phyloP scores from a whole-genome alignment of 2,888 invertebrate genomes.

The Plagodis dolabraria region DNA sequence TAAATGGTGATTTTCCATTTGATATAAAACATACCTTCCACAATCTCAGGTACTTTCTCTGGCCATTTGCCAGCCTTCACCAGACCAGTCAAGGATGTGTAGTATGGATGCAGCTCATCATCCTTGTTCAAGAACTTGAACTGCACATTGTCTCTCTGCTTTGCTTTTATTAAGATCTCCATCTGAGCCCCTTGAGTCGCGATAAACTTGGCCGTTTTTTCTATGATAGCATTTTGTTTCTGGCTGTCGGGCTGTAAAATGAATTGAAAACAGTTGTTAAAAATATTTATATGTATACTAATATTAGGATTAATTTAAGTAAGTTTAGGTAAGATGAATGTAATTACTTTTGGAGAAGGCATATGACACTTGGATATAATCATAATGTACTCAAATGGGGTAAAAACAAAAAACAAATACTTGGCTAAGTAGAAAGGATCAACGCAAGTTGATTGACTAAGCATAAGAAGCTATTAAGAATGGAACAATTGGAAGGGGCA shows the following conservation, averaged over 20 bases:
- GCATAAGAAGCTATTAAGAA: too few species aligned
- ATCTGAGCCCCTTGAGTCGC: constrained; percentile 97
- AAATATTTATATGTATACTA: too few species aligned
- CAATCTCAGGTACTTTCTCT: constrained; percentile 58
- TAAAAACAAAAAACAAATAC: too few species aligned
- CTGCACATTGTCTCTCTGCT: constrained; percentile 96
- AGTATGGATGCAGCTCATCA: constrained; percentile 93
- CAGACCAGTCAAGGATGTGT: constrained; percentile 87
- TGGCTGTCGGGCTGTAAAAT: constrained; percentile 90
- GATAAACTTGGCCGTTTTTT: constrained; percentile 96
- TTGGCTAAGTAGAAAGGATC: too few species aligned
- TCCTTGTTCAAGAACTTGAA: constrained; percentile 97
- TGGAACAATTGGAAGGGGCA: too few species aligned
- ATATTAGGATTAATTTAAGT: too few species aligned
- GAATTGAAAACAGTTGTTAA: neutral
- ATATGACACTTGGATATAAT: too few species aligned
- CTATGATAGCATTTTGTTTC: constrained; percentile 96
- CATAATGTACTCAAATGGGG: too few species aligned
- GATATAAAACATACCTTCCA: constrained; percentile 58
- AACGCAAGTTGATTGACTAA: too few species aligned
- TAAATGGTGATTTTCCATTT: too few species aligned
- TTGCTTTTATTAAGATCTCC: constrained; percentile 99
- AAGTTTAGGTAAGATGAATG: too few species aligned
- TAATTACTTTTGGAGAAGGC: too few species aligned
- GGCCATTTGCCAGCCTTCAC: constrained; percentile 75